These are phyloP conservation scores for Leptogaster cylindrica DNA, from an alignment of 2,888 invertebrate species.

Conservation along the genomic window DNA sequence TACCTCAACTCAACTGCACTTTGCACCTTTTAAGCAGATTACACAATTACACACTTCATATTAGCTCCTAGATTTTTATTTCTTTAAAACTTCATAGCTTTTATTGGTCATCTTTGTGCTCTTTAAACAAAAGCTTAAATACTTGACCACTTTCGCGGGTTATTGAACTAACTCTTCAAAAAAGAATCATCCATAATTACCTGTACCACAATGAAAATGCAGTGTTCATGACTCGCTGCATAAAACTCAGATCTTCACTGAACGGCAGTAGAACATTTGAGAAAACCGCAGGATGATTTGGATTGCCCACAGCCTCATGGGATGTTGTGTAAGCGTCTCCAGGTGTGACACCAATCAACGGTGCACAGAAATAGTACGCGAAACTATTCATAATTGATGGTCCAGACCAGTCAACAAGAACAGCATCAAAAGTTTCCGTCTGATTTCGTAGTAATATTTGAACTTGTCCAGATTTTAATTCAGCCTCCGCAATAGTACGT, in stretches of 20 bases:
- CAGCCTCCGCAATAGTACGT: conserved; percentile 50
- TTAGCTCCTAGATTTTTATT: too few species aligned
- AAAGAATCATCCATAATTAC: conserved; percentile 45
- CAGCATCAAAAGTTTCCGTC: conserved; percentile 64
- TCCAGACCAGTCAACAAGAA: conserved; percentile 66
- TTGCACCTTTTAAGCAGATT: too few species aligned
- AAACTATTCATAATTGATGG: conserved; percentile 63
- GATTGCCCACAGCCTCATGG: conserved; percentile 65
- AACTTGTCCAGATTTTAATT: conserved; percentile 52
- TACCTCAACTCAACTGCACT: too few species aligned
- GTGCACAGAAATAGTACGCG: conserved; percentile 65
- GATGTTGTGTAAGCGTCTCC: conserved; percentile 63
- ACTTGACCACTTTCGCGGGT: too few species aligned
- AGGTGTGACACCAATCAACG: conserved; percentile 65
- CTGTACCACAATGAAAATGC: conserved; percentile 50
- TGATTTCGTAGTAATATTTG: conserved; percentile 51
- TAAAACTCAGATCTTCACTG: conserved; percentile 61
- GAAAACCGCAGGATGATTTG: conserved; percentile 64
- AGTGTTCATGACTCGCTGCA: conserved; percentile 54
- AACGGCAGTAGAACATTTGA: conserved; percentile 64
- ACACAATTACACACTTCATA: too few species aligned
- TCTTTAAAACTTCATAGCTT: too few species aligned
- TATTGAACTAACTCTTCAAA: too few species aligned
- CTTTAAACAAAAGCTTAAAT: too few species aligned
- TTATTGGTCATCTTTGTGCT: too few species aligned